These are phyloP conservation scores for Limosa lapponica DNA, from an alignment of 2,797 vertebrate genomes.

Conservation along the genomic window DNA sequence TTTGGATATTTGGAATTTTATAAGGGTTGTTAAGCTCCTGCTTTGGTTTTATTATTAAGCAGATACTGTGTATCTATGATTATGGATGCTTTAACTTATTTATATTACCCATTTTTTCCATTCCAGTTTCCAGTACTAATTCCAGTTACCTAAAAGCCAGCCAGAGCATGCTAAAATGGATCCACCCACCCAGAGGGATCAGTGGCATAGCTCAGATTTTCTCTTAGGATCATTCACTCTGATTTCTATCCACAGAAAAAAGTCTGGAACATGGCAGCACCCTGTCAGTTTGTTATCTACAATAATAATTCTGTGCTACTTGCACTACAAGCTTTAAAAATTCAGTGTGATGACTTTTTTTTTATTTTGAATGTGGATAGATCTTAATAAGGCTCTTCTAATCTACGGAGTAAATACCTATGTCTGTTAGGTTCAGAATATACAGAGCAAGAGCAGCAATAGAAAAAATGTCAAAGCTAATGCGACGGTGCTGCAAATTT, in stretches of 20 bases:
- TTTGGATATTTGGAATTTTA: not conserved
- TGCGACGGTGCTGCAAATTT: not conserved
- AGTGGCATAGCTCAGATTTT: not conserved
- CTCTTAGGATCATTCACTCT: not conserved
- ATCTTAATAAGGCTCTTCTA: not conserved
- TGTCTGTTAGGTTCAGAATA: not conserved
- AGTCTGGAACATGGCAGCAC: not conserved
- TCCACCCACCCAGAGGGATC: not conserved
- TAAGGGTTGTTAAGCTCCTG: not conserved
- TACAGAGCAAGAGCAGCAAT: not conserved
- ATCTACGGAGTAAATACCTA: not conserved
- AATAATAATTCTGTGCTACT: not conserved
- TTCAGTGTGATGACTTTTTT: not conserved
- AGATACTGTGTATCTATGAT: slow-evolving; percentile 5
- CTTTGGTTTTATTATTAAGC: slow-evolving; percentile 17
- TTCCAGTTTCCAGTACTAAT: slow-evolving; percentile 19
- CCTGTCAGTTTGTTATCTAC: not conserved
- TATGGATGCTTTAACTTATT: slow-evolving; percentile 43
- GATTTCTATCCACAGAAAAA: not conserved
- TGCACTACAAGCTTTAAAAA: not conserved
- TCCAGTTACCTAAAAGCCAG: slow-evolving; percentile 42
- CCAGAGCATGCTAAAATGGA: not conserved
- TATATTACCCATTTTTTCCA: slow-evolving; percentile 49
- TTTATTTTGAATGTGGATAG: not conserved
- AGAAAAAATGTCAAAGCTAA: not conserved